Evolutionary conservation across 2,797 vertebrate genomes (phyloP), one percentile per base, ranked within the genome.

Genomic region (Arctocebus calabarensis): DNA sequence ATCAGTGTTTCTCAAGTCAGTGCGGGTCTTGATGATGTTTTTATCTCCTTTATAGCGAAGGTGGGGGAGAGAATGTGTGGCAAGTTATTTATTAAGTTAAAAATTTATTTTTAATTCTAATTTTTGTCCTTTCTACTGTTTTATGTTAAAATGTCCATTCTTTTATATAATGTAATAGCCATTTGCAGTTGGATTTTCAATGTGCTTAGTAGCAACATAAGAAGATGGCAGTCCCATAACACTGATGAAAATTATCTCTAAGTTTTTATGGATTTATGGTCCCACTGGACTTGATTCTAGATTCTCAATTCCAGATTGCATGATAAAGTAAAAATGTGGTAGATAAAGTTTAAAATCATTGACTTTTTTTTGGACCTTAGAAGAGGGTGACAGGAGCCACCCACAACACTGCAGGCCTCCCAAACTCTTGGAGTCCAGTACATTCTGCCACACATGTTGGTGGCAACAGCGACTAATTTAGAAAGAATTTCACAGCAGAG

Each of bases 401-500:
- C 43, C 66, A 62, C 8, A 89, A 43, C 52, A 23, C 40, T 23
- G 22, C 37, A 43, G 64, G 17, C 29, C 13, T 61, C n/a, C 16
- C 3, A 0, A 12, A 7, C 66, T 29, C 73, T 68, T 14, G n/a
- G 66, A 77, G 34, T 48, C 64, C 82, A 25, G 68, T 94, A 88
- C 90, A 48, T 93, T 91, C 70, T 71, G 57, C 92, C n/a, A 48
- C 64, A 70, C 2, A 89, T 34, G 52, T 96, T 97, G 89, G 88
- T 7, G 27, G 74, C 59, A 32, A 45, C 40, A 48, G 34, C 55
- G 71, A 59, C 17, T 74, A 96, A 88, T 45, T 84, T 92, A 94
- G 95, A 96, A 62, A 48, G 90, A 90, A 97, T 88, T 61, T 97
- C 74, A 91, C 95, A 88, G 71, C 55, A 17, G 52, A 84, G 23